Conservation (phyloP, 2,797 vertebrate genomes). For the Prunella strophiata region DNA sequence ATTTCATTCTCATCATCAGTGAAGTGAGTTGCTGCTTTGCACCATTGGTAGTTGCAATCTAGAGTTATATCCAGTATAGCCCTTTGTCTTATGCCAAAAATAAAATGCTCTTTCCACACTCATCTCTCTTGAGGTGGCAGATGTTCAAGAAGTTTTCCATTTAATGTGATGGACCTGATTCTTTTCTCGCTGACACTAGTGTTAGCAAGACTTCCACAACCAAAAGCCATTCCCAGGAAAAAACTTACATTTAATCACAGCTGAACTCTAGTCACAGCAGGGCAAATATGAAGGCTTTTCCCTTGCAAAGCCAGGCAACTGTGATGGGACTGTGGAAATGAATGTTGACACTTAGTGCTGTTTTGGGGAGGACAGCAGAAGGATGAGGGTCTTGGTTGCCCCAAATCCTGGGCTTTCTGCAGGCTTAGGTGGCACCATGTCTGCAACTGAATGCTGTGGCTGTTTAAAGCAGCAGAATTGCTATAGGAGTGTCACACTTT, state of each 20-base stretch:
- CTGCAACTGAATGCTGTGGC: conserved; percentile 45
- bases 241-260: not conserved
- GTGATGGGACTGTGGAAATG: conserved; percentile 40
- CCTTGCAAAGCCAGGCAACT: not conserved
- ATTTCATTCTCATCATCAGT: not conserved
- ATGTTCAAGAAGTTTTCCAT: conserved; percentile 29
- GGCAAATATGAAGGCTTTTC: not conserved
- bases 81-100: conserved; percentile 35
- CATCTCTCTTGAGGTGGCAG: not conserved
- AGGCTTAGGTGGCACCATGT: not conserved
- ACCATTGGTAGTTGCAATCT: not conserved
- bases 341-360: conserved; percentile 6
- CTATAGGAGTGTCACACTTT: conserved; percentile 20
- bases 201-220: conserved; percentile 24
- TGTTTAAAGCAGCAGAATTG: conserved; percentile 49
- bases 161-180: conserved; percentile 29
- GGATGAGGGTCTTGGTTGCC: not conserved
- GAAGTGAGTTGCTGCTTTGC: not conserved
- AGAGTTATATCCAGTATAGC: not conserved
- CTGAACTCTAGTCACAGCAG: not conserved
- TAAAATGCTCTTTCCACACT: not conserved
- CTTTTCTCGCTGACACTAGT: not conserved
- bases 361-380: not conserved
- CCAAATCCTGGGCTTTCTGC: not conserved
- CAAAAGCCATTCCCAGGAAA: not conserved